Evolutionary conservation across 2,113 vertebrate species (phyloP).

Genomic region (Odocoileus hemionus): DNA sequence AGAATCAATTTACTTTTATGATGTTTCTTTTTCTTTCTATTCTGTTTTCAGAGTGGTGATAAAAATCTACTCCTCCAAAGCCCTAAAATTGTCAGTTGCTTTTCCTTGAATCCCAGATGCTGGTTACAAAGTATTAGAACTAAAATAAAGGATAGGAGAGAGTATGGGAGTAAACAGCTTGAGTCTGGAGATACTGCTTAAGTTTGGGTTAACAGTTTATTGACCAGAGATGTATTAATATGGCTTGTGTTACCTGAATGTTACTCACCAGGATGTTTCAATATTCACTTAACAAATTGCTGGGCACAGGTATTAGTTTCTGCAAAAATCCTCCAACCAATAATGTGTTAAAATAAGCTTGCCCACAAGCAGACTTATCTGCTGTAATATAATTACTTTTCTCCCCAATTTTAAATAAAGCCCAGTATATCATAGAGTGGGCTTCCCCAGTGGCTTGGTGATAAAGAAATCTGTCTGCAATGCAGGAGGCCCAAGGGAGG

Average conservation of each 20-base stretch:
- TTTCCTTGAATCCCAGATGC: background rate
- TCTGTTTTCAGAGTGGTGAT: background rate
- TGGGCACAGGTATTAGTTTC: background rate
- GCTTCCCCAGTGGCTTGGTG: background rate
- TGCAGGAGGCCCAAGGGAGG: background rate
- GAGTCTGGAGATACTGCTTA: background rate
- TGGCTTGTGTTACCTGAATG: background rate
- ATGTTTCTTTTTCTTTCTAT: background rate
- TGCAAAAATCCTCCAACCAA: background rate
- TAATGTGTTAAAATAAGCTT: background rate
- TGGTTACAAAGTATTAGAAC: background rate
- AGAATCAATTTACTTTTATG: constrained; percentile 9
- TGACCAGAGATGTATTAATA: background rate
- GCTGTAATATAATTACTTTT: background rate
- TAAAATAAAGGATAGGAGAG: background rate
- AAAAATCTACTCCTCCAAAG: background rate
- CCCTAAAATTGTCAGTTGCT: background rate
- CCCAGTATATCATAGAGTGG: background rate
- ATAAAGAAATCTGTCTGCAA: background rate
- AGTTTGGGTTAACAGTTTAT: background rate
- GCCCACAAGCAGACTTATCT: background rate
- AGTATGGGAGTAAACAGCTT: background rate
- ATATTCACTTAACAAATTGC: background rate
- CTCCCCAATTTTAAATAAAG: background rate
- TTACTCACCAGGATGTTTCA: background rate